phyloP scores from a whole-genome alignment of 1,140 invertebrate genomes.

The Cataglyphis hispanica region DNA sequence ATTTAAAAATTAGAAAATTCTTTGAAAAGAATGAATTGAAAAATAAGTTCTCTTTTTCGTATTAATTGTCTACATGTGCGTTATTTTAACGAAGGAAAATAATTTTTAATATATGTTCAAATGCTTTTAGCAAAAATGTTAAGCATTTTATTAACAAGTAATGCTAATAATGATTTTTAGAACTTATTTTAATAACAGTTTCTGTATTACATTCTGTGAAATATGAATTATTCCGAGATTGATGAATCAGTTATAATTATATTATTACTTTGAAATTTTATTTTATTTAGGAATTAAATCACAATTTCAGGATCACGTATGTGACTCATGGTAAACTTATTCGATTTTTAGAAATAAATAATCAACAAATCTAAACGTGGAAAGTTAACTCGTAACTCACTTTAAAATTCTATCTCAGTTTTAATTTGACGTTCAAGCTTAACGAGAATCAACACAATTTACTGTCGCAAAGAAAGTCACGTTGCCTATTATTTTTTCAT shows the following conservation, averaged over 20 bases:
- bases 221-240: background rate
- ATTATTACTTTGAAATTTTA: background rate
- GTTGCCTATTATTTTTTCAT: background rate
- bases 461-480: background rate
- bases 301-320: background rate
- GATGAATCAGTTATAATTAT: constrained; percentile 3
- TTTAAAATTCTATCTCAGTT: background rate
- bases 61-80: background rate
- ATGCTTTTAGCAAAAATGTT: background rate
- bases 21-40: too few species aligned
- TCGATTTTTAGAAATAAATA: background rate
- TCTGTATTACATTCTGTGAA: background rate
- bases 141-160: background rate
- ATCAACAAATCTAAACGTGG: background rate
- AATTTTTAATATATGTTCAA: constrained; percentile 12
- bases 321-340: background rate
- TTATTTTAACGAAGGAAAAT: background rate
- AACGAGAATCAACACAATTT: background rate
- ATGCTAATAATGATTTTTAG: background rate
- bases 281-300: background rate
- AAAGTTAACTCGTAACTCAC: background rate
- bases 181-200: background rate
- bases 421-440: constrained; percentile 1
- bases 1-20: background rate
- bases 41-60: background rate